phyloP scores from a whole-genome alignment of 2,113 vertebrate genomes.

The Chionomys nivalis region DNA sequence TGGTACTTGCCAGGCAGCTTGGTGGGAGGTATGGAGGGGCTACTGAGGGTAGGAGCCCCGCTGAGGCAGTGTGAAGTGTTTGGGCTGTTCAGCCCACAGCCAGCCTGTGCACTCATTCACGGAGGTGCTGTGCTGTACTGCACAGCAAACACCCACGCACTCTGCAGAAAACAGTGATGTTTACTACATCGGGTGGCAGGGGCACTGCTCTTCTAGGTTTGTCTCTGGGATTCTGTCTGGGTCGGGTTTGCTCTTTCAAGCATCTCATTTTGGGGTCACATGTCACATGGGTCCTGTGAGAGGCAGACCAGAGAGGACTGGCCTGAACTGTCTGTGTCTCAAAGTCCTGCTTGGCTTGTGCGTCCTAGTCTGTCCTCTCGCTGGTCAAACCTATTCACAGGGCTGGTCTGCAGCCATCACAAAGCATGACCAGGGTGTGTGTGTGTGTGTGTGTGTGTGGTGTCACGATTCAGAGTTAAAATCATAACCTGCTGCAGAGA shows the following conservation, averaged over 20 bases:
- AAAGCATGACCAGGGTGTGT: not conserved
- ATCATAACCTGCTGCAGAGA: not conserved
- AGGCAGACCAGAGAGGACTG: not conserved
- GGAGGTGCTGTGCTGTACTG: not conserved
- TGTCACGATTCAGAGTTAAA: too few species aligned
- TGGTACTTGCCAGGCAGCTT: not conserved
- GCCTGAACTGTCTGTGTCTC: too few species aligned
- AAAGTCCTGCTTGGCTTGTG: not conserved
- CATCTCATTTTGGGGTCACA: not conserved
- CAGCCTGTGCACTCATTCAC: rapidly evolving
- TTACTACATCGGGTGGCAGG: not conserved
- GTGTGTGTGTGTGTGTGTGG: not conserved
- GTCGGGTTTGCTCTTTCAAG: not conserved
- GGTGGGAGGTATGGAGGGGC: rapidly evolving
- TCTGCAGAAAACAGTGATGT: not conserved
- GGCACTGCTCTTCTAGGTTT: not conserved
- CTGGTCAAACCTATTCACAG: not conserved
- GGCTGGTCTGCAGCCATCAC: rapidly evolving
- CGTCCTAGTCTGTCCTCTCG: not conserved
- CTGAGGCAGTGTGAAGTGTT: not conserved
- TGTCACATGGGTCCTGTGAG: rapidly evolving
- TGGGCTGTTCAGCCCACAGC: not conserved
- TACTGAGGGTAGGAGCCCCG: too few species aligned
- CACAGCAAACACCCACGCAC: not conserved
- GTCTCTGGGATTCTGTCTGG: not conserved